Evolutionary conservation across 2,888 invertebrate species (phyloP), one percentile per base, ranked within the genome.

Genomic region (Eucera pruinosa): DNA sequence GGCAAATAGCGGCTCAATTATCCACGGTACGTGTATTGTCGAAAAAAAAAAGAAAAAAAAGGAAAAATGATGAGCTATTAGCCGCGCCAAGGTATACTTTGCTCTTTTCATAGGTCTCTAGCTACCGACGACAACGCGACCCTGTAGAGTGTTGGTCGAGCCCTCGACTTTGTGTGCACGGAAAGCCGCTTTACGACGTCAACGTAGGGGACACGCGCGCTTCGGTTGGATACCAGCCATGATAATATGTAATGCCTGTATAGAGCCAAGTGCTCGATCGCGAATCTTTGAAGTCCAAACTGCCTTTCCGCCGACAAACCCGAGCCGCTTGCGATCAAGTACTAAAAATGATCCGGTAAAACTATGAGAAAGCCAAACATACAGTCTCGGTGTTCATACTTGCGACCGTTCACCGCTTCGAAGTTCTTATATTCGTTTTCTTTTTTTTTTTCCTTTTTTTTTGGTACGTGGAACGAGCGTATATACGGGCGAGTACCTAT

Each of bases 161-260:
- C 86, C 87, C 86, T 86, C 82, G 87, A 88, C 85, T 82, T 77
- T 86, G 86, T 88, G 79, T 87, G 84, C 83, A 86, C 81, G 83
- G 73, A 74, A 78, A 83, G 79, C 81, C 84, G 76, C 83, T 81
- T 79, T 77, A 78, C 86, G 84, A 81, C 78, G 71, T 68, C 48
- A 69, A 69, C 75, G 67, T 62, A 66, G 83, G 65, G 85, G 81
- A 83, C 85, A 80, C 84, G 72, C 67, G 70, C 69, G 73, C 67
- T 69, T 65, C 76, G 72, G 66, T 62, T 70, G 81, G 79, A 64
- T 77, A 72, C 78, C 70, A 82, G 78, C 80, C 78, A 83, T 70
- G 80, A 85, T 86, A 88, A 87, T 89, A 87, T 87, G 85, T 85
- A 84, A 86, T 86, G 84, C 85, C 83, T 87, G 87, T 87, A 80